Evolutionary conservation across 1,140 invertebrate genomes (phyloP).

Genomic region (Bactericera cockerelli): DNA sequence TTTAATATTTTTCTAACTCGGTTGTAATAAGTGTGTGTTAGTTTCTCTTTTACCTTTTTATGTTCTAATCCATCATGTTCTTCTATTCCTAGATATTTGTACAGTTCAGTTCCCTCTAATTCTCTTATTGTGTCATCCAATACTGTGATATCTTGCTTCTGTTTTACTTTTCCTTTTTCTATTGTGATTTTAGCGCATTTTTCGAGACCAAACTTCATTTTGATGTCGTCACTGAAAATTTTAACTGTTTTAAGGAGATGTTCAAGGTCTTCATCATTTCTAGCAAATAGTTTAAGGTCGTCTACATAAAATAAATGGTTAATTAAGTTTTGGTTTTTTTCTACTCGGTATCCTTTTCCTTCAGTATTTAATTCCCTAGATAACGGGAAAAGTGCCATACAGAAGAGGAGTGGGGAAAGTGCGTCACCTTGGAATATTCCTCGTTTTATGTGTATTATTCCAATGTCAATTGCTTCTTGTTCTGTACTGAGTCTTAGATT

Average conservation of each 20-base stretch:
- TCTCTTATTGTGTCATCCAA: neutral
- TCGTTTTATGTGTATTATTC: neutral
- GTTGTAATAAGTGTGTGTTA: neutral
- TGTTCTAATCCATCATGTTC: neutral
- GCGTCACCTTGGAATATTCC: conserved; percentile 18
- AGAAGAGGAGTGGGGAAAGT: conserved; percentile 16
- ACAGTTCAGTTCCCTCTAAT: neutral
- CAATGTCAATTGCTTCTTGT: neutral
- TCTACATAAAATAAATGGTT: conserved; percentile 12
- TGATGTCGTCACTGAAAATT: neutral
- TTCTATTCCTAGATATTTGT: conserved; percentile 11
- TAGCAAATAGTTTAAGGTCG: conserved; percentile 9
- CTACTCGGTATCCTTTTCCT: neutral
- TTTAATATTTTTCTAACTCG: neutral
- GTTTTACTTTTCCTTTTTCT: neutral
- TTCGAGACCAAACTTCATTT: conserved; percentile 7
- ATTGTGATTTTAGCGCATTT: conserved; percentile 4
- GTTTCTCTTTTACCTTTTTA: neutral
- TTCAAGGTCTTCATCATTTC: neutral
- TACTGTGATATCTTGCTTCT: neutral
- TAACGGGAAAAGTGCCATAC: conserved; percentile 11
- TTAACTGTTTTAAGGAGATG: neutral
- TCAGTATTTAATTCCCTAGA: neutral
- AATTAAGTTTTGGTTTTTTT: neutral
- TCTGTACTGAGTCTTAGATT: neutral